Base-by-base conservation (phyloP, 2,888 invertebrate species). In the Ophion ellenae region DNA sequence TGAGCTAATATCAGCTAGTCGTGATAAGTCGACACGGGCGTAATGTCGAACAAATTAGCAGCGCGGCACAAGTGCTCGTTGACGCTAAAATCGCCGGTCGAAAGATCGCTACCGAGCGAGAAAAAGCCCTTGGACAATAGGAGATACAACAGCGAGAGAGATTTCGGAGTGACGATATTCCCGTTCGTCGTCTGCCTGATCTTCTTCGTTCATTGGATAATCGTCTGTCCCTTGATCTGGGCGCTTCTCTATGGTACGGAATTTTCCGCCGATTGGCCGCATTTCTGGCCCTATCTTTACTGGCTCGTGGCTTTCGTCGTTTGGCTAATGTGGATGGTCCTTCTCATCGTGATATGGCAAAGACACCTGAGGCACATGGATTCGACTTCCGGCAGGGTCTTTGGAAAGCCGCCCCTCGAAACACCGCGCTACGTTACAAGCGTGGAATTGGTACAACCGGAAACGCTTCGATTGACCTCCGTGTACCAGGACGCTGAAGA, bases 171-270 rank as follows among this genome's bases (percentile, higher is more conserved):
- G 10, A 14, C 70, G 14, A 36, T 87, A 47, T 88, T 89, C 71
- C 86, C 84, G 7, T 36, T 85, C 14, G 45, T 89, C 7, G 63
- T 79, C 24, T 86, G 80, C 76, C 61, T 84, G 7, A 81, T 90
- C 88, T 87, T 94, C 91, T 20, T 94, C 28, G 66, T 92, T 40
- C 94, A 93, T 84, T 94, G 94, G 94, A 89, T 94, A 17, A 86
- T 94, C 57, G 45, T 92, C 11, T 91, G 92, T 70, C 94, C 94
- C 1, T 78, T 94, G 36, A 75, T 92, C n/a, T 94, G 91, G 88
- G 87, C 89, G 2, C 57, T 89, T 36, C 79, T 90, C 1, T 84
- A 86, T 64, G 64, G 83, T 11, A 81, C 80, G 0, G 2, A 20
- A 6, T 81, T 79, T 40, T 67, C 79, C 4, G 63, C 70, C 6